Conservation (phyloP, 92 coral and sea anemone species). For the Epizoanthus illoricatus region DNA sequence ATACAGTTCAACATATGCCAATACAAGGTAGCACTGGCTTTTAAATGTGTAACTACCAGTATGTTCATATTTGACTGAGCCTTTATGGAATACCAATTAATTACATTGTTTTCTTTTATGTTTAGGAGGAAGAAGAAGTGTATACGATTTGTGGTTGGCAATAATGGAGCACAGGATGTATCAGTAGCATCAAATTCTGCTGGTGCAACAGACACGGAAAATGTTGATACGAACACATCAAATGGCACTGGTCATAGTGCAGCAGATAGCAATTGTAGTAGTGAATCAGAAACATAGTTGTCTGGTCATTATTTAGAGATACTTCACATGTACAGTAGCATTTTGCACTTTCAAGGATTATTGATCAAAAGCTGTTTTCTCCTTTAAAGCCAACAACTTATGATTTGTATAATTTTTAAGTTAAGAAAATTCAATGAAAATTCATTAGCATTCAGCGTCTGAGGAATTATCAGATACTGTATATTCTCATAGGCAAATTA, state of each 20-base stretch:
- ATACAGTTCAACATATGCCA: too few species aligned
- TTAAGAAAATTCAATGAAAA: background rate
- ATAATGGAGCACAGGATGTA: slow-evolving; percentile 69
- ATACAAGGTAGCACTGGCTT: too few species aligned
- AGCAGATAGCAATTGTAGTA: slow-evolving; percentile 34
- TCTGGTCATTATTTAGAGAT: background rate
- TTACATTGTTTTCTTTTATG: background rate
- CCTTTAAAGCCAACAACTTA: background rate
- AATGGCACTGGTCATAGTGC: slow-evolving; percentile 31
- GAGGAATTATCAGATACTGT: background rate
- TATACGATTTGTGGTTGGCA: slow-evolving; percentile 90
- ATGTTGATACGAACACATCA: slow-evolving; percentile 70
- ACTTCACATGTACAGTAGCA: background rate
- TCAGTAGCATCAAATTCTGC: slow-evolving; percentile 58
- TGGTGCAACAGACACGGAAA: slow-evolving; percentile 75
- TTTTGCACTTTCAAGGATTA: slow-evolving; percentile 25
- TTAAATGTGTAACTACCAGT: too few species aligned
- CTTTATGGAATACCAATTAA: background rate
- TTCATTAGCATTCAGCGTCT: slow-evolving; percentile 2
- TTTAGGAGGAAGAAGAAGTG: slow-evolving; percentile 98
- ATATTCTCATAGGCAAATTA: background rate
- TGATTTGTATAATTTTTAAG: background rate
- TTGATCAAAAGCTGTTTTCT: background rate
- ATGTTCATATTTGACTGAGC: too few species aligned
- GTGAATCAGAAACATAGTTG: slow-evolving; percentile 36